Evolutionary conservation across 2,113 vertebrate genomes (phyloP).

Genomic region (Scophthalmus maximus): DNA sequence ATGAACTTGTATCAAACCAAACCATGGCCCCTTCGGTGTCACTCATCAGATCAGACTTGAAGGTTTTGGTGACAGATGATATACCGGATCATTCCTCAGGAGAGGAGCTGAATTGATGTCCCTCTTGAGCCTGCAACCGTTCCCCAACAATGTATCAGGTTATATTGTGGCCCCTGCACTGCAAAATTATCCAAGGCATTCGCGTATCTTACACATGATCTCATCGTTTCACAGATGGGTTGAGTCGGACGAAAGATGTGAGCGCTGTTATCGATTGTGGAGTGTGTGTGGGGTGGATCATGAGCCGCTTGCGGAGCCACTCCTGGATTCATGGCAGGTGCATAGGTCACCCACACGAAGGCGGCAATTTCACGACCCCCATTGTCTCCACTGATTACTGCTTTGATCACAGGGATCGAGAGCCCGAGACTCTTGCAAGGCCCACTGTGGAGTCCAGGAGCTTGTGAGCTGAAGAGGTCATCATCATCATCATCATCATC

Average conservation of each 20-base stretch:
- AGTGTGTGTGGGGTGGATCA: conserved; percentile 25
- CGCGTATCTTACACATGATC: conserved; percentile 75
- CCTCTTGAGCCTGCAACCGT: neutral
- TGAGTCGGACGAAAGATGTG: conserved; percentile 63
- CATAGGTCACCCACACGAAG: conserved; percentile 75
- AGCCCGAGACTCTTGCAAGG: conserved; percentile 60
- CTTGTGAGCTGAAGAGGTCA: conserved; percentile 70
- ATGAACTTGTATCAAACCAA: neutral
- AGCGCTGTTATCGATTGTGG: conserved; percentile 73
- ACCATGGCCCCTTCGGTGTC: neutral
- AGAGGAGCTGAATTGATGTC: conserved; percentile 11
- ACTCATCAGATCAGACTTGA: neutral
- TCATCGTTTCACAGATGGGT: conserved; percentile 67
- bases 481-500: conserved; percentile 52
- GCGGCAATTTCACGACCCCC: conserved; percentile 72
- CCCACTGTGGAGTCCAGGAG: conserved; percentile 55
- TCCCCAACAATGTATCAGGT: conserved; percentile 15
- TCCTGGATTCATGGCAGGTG: conserved; percentile 76
- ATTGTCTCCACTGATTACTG: conserved; percentile 81
- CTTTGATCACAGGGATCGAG: conserved; percentile 76
- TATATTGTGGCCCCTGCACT: conserved; percentile 43
- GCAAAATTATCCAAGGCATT: conserved; percentile 59
- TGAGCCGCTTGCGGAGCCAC: conserved; percentile 70
- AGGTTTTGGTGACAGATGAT: conserved; percentile 5
- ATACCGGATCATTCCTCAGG: conserved; percentile 14